Conservation (phyloP, 2,888 invertebrate genomes). For the Amphipoea oculea region DNA sequence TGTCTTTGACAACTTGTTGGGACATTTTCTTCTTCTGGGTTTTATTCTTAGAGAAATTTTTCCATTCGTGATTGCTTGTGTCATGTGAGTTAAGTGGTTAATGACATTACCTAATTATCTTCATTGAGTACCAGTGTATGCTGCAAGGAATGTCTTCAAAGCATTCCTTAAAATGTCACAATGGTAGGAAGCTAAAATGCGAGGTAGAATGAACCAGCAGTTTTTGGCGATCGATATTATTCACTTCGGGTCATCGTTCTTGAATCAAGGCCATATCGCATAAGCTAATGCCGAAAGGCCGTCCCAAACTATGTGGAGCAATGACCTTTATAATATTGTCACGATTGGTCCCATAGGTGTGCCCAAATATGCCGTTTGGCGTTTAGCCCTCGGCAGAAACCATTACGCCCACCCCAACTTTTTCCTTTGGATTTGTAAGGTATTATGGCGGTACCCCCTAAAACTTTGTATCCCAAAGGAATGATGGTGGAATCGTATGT, state of each 20-base stretch:
- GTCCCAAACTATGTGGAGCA: conserved; percentile 55
- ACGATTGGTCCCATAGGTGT: conserved; percentile 30
- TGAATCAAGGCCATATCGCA: conserved; percentile 61
- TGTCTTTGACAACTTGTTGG: conserved; percentile 14
- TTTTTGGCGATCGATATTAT: conserved; percentile 62
- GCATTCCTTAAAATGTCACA: conserved; percentile 30
- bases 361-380: conserved; percentile 17
- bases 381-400: conserved; percentile 27
- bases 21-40: not conserved
- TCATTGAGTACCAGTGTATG: conserved; percentile 1
- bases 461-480: conserved; percentile 12
- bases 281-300: conserved; percentile 57
- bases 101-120: not conserved
- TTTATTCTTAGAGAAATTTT: not conserved
- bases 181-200: conserved; percentile 25
- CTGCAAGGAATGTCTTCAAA: conserved; percentile 14
- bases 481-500: not conserved
- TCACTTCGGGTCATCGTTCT: conserved; percentile 66
- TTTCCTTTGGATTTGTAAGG: conserved; percentile 17
- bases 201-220: conserved; percentile 24
- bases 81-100: not conserved
- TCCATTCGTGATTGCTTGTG: not conserved
- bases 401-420: conserved; percentile 29
- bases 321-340: conserved; percentile 50
- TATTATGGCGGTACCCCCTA: conserved; percentile 1